These are phyloP conservation scores for Meteorus colon DNA, from an alignment of 2,888 invertebrate genomes.

Conservation along the genomic window DNA sequence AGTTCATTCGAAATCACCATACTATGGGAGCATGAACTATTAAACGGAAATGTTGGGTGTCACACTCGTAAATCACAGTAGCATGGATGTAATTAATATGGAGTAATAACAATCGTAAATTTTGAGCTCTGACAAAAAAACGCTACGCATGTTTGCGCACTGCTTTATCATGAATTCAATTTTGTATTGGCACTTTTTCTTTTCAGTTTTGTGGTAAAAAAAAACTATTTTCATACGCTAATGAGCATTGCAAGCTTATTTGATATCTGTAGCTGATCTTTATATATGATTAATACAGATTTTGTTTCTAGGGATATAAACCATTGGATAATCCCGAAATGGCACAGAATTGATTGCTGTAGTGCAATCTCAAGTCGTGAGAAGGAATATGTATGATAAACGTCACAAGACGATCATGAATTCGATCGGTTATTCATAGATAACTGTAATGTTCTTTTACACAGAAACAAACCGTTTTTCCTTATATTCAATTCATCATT, in stretches of 20 bases:
- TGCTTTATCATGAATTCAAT: background rate
- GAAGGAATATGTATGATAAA: background rate
- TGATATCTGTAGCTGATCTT: background rate
- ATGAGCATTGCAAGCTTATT: background rate
- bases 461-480: background rate
- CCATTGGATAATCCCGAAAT: slow-evolving; percentile 62
- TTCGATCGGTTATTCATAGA: background rate
- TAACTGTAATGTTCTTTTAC: background rate
- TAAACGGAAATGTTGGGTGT: slow-evolving; percentile 41
- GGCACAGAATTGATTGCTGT: slow-evolving; percentile 30
- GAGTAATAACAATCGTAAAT: slow-evolving; percentile 18
- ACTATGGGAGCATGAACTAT: slow-evolving; percentile 71
- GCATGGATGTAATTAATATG: slow-evolving; percentile 51
- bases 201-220: background rate
- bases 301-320: slow-evolving; percentile 34
- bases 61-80: slow-evolving; percentile 25
- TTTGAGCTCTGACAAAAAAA: background rate
- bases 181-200: background rate
- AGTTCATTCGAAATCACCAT: slow-evolving; percentile 62
- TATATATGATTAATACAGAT: slow-evolving; percentile 7
- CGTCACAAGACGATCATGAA: background rate
- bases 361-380: background rate
- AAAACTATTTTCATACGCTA: slow-evolving; percentile 1
- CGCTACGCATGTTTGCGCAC: background rate
- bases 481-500: slow-evolving; percentile 7